Evolutionary conservation across 2,888 invertebrate genomes (phyloP).

Genomic region (Stictocephala bisonia): DNA sequence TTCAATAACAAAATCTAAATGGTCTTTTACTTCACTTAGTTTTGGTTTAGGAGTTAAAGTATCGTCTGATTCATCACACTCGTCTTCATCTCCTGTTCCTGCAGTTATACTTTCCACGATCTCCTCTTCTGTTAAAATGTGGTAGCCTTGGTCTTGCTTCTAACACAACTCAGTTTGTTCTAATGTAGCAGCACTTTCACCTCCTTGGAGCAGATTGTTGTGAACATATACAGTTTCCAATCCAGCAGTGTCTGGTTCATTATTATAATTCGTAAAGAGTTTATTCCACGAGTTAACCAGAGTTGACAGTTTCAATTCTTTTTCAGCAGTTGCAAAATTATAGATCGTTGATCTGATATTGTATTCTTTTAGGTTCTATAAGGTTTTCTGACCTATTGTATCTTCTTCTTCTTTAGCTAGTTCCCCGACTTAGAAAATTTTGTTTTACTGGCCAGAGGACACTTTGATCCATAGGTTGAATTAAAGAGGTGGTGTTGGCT

Average conservation of each 20-base stretch:
- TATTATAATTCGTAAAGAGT: slow-evolving; percentile 36
- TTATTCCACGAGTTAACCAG: slow-evolving; percentile 40
- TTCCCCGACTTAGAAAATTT: background rate
- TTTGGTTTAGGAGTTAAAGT: no score
- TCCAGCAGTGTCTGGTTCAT: slow-evolving; percentile 10
- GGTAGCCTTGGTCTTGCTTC: slow-evolving; percentile 15
- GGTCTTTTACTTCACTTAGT: no score
- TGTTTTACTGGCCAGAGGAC: background rate
- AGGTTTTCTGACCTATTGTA: slow-evolving; percentile 21
- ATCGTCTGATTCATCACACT: no score
- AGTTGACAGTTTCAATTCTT: slow-evolving; percentile 33
- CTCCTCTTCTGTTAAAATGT: background rate
- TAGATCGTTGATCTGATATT: slow-evolving; percentile 37
- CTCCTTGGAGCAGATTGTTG: slow-evolving; percentile 15
- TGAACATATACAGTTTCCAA: slow-evolving; percentile 31
- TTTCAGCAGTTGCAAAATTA: slow-evolving; percentile 40
- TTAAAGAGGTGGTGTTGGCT: no score
- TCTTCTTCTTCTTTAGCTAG: background rate
- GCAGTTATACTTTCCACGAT: background rate
- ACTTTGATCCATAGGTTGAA: no score
- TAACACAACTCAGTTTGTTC: slow-evolving; percentile 28
- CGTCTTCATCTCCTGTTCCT: background rate
- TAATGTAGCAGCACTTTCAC: slow-evolving; percentile 17
- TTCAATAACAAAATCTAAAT: no score
- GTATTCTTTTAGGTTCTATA: slow-evolving; percentile 54